phyloP scores from a whole-genome alignment of 2,888 invertebrate genomes.

The Ichneumoninae sp. region DNA sequence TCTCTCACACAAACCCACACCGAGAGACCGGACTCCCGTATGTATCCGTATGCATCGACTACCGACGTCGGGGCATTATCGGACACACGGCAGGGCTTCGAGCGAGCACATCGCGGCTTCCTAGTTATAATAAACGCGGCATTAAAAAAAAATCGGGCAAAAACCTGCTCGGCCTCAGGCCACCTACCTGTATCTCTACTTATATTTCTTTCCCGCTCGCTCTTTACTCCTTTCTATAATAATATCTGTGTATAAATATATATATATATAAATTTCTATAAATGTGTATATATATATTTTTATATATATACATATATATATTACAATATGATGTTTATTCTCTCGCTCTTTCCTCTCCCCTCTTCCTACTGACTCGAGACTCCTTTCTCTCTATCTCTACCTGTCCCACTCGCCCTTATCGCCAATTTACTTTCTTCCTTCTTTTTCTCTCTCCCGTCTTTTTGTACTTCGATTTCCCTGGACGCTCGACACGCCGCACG shows the following conservation, averaged over 20 bases:
- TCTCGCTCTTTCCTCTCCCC: conserved; percentile 31
- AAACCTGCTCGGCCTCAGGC: conserved; percentile 83
- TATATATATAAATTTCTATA: no score
- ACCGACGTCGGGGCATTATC: conserved; percentile 53
- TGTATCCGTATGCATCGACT: conserved; percentile 48
- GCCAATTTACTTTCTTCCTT: conserved; percentile 57
- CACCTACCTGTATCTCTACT: conserved; percentile 57
- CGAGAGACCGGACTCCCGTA: conserved; percentile 15
- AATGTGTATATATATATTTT: neutral
- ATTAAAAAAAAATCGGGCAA: conserved; percentile 79
- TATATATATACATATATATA: neutral
- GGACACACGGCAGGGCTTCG: conserved; percentile 63
- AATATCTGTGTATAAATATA: conserved; percentile 25
- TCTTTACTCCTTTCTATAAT: conserved; percentile 47
- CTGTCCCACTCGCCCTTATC: conserved; percentile 51
- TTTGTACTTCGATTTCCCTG: conserved; percentile 44
- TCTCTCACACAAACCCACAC: conserved; percentile 42
- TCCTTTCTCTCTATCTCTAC: conserved; percentile 47
- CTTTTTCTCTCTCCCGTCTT: conserved; percentile 68
- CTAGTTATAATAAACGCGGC: conserved; percentile 79
- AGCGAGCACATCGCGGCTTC: conserved; percentile 72
- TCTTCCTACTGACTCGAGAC: conserved; percentile 29
- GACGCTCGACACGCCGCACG: conserved; percentile 52
- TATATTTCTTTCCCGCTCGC: conserved; percentile 52
- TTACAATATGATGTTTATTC: conserved; percentile 28